Evolutionary conservation across 2,797 vertebrate genomes (phyloP).

Genomic region (Mus caroli): DNA sequence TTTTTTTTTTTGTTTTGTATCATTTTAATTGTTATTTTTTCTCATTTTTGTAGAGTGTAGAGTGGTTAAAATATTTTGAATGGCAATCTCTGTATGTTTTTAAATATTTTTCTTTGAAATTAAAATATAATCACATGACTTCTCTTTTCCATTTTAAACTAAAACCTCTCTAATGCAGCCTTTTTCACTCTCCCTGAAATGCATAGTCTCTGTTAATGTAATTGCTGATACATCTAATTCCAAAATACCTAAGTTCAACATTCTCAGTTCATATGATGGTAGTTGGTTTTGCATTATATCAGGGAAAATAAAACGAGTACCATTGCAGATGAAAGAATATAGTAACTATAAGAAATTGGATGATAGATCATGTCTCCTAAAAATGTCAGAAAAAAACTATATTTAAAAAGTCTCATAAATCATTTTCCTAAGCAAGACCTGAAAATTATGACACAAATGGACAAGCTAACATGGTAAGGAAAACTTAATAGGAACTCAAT

Average conservation of each 20-base stretch:
- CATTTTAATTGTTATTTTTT: background rate
- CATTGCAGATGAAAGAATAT: background rate
- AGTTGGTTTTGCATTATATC: background rate
- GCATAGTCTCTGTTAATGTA: background rate
- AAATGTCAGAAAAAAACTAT: background rate
- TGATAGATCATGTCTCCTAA: background rate
- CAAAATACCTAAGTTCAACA: background rate
- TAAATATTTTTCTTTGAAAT: background rate
- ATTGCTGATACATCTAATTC: background rate
- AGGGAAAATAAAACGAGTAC: background rate
- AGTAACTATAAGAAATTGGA: background rate
- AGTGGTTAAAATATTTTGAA: background rate
- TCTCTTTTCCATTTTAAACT: background rate
- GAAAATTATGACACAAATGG: background rate
- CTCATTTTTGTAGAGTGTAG: background rate
- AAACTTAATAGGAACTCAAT: background rate
- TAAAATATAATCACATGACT: too few relatives aligned
- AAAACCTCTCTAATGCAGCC: fast-evolving
- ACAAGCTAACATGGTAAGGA: background rate
- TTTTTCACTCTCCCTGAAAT: background rate
- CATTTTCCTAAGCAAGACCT: background rate
- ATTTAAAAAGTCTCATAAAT: background rate
- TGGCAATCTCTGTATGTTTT: background rate
- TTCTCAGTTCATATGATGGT: background rate
- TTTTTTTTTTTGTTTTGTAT: background rate